Base-by-base conservation (phyloP, 2,113 vertebrate genomes). In the Sterna hirundo region DNA sequence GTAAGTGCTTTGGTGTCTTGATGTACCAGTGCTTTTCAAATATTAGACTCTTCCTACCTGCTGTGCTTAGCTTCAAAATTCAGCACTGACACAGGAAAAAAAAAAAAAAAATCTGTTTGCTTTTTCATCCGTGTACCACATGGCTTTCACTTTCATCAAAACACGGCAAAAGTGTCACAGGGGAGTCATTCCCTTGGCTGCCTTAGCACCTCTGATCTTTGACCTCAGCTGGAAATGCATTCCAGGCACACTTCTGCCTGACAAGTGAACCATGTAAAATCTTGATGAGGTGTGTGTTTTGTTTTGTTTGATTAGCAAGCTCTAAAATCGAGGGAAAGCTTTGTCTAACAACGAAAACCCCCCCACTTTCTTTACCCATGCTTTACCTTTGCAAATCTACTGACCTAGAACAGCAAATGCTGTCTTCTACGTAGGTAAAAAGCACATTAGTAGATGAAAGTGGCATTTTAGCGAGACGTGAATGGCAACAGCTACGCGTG, bases 101-200 rank as follows among this genome's bases (percentile, higher is more conserved):
- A 80, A 79, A 79, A 51, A 65, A 68, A 86, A 77, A 44, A 6
- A 32, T 60, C 52, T 91, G 86, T 95, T 95, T 91, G 84, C 68
- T 91, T 97, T 96, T 97, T 93, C 91, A 76, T 88, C 34, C 25
- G 1, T 87, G 58, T 74, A 75, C 83, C 95, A 95, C 94, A 90
- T 95, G 87, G 86, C 78, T 95, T 95, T 96, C 89, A 93, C 94
- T 96, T 97, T 92, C 93, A 95, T 97, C 95, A 96, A 96, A 96
- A 96, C 90, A 92, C 51, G 95, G 90, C 79, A 96, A 84, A 97
- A 95, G 69, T n/a, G 78, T 96, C 91, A 90, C 91, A 65, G 76
- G 91, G 91, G 94, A 97, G 93, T 95, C 84, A 49, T 71, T 96
- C 87, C 85, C 85, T 47, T 47, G 88, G 72, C 85, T 96, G 96